phyloP scores from a whole-genome alignment of 2,888 invertebrate genomes.

The Agonopterix subpropinquella region DNA sequence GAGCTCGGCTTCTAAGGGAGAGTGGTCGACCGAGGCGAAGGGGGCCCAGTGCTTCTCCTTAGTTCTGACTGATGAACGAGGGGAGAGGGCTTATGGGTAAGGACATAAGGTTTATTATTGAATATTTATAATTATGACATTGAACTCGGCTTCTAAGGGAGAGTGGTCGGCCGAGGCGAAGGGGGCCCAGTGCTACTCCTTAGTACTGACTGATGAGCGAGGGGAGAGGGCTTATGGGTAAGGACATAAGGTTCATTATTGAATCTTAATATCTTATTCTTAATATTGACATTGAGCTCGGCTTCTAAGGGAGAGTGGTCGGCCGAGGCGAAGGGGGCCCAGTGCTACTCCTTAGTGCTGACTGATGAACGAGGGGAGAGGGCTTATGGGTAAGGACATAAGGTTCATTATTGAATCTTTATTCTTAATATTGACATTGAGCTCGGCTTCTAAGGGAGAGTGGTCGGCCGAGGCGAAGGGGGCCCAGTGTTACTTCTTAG shows the following conservation, averaged over 20 bases:
- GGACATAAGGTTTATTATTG: constrained; percentile 5
- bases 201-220: constrained; percentile 84
- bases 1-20: constrained; percentile 59
- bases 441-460: constrained; percentile 57
- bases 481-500: constrained; percentile 81
- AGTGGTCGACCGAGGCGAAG: constrained; percentile 45
- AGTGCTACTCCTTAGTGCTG: constrained; percentile 84
- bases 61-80: constrained; percentile 84
- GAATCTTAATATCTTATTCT: constrained; percentile 21
- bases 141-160: constrained; percentile 61
- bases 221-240: constrained; percentile 79
- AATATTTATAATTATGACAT: too few relatives aligned
- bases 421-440: constrained; percentile 79
- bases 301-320: constrained; percentile 50
- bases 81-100: constrained; percentile 78
- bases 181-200: constrained; percentile 79
- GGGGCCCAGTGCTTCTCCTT: constrained; percentile 81
- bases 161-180: constrained; percentile 48
- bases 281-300: constrained; percentile 81
- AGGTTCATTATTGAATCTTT: too few relatives aligned
- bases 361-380: constrained; percentile 84
- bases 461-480: constrained; percentile 51
- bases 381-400: constrained; percentile 60
- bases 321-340: constrained; percentile 54
- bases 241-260: constrained; percentile 11